Conservation (phyloP, 2,797 vertebrate genomes). For the Brachyrhaphis roseni region DNA sequence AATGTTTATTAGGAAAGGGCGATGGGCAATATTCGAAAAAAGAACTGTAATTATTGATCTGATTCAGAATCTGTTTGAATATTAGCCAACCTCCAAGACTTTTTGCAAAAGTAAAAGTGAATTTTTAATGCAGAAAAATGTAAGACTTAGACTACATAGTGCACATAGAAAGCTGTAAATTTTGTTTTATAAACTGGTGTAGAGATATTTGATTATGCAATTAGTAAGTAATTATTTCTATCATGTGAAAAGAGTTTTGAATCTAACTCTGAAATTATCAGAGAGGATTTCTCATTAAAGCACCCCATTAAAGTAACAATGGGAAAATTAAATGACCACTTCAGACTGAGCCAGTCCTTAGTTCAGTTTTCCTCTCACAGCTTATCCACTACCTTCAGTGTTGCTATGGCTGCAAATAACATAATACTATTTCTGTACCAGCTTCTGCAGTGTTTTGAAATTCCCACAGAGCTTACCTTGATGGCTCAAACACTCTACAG, state of each 20-base stretch:
- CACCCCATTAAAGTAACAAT: conserved; percentile 20
- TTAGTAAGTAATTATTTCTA: not conserved
- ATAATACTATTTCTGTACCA: conserved; percentile 1
- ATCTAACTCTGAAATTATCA: not conserved
- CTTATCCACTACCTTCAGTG: conserved; percentile 8
- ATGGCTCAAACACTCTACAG: conserved; percentile 21
- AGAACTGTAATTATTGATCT: not conserved
- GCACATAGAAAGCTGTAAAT: not conserved
- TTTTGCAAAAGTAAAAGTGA: not conserved
- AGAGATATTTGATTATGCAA: not conserved
- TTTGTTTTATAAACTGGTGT: not conserved
- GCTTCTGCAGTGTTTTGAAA: conserved; percentile 4
- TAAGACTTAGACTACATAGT: not conserved
- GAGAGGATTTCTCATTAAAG: conserved; percentile 11
- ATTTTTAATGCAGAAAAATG: not conserved
- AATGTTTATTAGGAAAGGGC: not conserved
- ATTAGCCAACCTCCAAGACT: not conserved
- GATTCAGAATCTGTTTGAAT: not conserved
- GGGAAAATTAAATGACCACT: conserved; percentile 17
- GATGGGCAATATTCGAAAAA: not conserved
- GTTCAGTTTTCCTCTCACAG: conserved; percentile 1
- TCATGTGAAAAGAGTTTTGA: not conserved
- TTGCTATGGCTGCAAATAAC: not conserved
- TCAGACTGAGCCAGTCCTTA: not conserved
- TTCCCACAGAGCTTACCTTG: conserved; percentile 4